Percentiles rank a stretch among this genome's conserved stretches.
phyloP scores from a whole-genome alignment of 1,140 invertebrate genomes.

The Cardiocondyla obscurior region DNA sequence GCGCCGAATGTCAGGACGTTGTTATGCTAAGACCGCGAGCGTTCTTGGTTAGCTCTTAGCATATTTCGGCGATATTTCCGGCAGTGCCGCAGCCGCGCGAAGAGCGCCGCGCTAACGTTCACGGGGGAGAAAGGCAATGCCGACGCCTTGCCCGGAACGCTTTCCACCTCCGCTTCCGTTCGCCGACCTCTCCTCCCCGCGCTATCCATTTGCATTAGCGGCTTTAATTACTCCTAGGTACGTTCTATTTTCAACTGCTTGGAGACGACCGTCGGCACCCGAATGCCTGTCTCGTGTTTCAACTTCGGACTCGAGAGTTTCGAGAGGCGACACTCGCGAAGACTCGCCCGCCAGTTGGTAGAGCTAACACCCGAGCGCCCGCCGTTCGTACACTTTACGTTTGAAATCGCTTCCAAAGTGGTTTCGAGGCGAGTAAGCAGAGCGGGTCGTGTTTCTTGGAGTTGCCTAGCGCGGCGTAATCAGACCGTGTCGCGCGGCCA shows the following conservation, averaged over 20 bases:
- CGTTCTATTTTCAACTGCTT: slow-evolving; percentile 58
- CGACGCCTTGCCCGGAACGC: neutral
- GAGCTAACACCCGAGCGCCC: neutral
- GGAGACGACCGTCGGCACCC: slow-evolving; percentile 24
- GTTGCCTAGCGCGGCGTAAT: slow-evolving; percentile 7
- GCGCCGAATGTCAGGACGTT: slow-evolving; percentile 76
- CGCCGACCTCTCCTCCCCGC: neutral
- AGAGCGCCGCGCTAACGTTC: slow-evolving; percentile 30
- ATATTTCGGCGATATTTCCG: slow-evolving; percentile 78
- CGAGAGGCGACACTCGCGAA: neutral
- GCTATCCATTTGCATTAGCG: slow-evolving; percentile 67
- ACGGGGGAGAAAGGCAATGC: neutral
- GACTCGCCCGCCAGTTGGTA: slow-evolving; percentile 1
- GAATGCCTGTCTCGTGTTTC: slow-evolving; percentile 52
- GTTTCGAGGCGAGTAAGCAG: neutral
- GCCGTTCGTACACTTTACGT: neutral
- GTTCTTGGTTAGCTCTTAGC: slow-evolving; percentile 70
- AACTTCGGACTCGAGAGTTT: slow-evolving; percentile 35
- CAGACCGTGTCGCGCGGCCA: neutral
- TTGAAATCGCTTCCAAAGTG: slow-evolving; percentile 24
- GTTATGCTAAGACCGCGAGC: slow-evolving; percentile 77
- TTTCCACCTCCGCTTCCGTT: neutral
- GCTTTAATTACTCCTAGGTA: slow-evolving; percentile 67
- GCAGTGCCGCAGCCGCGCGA: slow-evolving; percentile 49
- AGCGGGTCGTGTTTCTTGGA: neutral